A percentile compares a stretch with the other conserved stretches of the same genome.
phyloP scores from a whole-genome alignment of 2,888 invertebrate genomes.

The Nephrotoma appendiculata region DNA sequence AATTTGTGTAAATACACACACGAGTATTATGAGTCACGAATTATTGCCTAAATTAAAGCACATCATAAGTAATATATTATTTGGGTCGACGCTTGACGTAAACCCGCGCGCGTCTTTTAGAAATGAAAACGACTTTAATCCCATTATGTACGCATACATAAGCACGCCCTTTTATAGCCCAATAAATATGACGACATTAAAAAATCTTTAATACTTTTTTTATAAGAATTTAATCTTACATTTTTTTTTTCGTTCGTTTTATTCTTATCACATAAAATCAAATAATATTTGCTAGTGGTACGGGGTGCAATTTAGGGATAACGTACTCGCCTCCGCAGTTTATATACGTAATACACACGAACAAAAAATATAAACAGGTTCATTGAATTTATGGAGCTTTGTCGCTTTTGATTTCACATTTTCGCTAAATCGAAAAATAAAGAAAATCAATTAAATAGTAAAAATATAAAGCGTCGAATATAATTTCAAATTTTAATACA shows the following conservation, averaged over 20 bases:
- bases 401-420: background rate
- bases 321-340: background rate
- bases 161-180: background rate
- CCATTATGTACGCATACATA: background rate
- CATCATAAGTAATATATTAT: background rate
- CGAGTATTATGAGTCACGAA: background rate
- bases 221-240: background rate
- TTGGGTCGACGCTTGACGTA: background rate
- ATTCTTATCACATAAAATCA: background rate
- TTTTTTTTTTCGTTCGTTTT: background rate
- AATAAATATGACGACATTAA: background rate
- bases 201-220: background rate
- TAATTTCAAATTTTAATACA: background rate
- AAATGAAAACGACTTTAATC: background rate
- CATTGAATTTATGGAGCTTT: background rate
- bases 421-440: background rate
- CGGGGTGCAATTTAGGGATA: background rate
- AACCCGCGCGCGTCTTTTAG: background rate
- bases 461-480: background rate
- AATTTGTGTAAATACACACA: background rate
- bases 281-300: background rate
- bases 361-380: background rate
- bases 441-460: background rate
- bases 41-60: background rate
- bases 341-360: background rate